Conservation (phyloP, 2,888 invertebrate species). For the Drosophila ochracea region DNA sequence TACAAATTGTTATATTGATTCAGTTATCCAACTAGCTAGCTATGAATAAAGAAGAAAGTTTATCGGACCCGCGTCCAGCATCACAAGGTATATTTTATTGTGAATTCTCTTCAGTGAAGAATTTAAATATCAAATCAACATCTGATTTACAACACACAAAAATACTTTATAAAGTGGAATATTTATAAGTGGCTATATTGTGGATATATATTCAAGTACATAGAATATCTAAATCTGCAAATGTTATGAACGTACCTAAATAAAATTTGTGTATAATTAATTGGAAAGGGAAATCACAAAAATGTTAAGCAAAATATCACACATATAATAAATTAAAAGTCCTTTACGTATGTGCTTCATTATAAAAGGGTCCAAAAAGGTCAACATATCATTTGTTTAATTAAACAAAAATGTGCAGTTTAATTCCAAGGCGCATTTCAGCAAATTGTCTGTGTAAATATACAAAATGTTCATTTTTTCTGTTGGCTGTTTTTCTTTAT, state of each 20-base stretch:
- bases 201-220: neutral
- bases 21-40: slow-evolving; percentile 4
- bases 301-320: too few relatives aligned
- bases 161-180: neutral
- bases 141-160: neutral
- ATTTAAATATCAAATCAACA: neutral
- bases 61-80: slow-evolving; percentile 67
- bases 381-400: neutral
- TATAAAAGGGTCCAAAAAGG: neutral
- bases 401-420: slow-evolving; percentile 6
- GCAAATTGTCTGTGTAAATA: slow-evolving; percentile 46
- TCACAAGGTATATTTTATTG: slow-evolving; percentile 72
- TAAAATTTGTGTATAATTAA: neutral
- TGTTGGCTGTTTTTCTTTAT: neutral
- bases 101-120: neutral
- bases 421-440: slow-evolving; percentile 16
- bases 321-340: neutral
- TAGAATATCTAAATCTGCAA: neutral
- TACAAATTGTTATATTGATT: neutral
- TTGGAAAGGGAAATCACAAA: neutral
- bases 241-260: neutral
- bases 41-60: slow-evolving; percentile 80
- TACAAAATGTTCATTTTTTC: slow-evolving; percentile 26
- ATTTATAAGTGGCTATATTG: neutral
- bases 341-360: neutral